phyloP scores from a whole-genome alignment of 1,140 invertebrate species.

The Tigriopus japonicus region DNA sequence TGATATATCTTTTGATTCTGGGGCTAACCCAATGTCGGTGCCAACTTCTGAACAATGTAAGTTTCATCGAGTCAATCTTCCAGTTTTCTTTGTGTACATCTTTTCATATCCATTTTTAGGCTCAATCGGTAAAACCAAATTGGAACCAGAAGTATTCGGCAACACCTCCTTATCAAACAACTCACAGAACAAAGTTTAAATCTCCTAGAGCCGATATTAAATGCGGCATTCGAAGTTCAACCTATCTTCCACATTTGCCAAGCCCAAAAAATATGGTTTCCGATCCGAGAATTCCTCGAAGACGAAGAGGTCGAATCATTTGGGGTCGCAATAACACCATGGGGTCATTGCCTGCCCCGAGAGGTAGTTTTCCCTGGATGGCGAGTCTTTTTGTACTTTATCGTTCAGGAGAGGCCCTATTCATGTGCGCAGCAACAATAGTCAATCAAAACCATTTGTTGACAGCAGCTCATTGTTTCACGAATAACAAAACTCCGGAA shows the following conservation, averaged over 20 bases:
- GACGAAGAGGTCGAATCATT: slow-evolving; percentile 9
- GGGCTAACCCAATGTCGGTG: too few species aligned
- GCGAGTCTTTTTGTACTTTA: slow-evolving; percentile 9
- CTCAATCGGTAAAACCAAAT: too few species aligned
- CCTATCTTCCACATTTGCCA: slow-evolving; percentile 1
- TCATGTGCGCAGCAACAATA: slow-evolving; percentile 11
- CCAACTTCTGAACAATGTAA: too few species aligned
- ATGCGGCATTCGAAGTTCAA: neutral
- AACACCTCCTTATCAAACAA: too few species aligned
- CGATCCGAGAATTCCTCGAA: neutral
- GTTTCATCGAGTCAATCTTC: too few species aligned
- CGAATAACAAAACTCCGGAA: neutral
- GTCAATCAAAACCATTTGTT: neutral
- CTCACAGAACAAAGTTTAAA: too few species aligned
- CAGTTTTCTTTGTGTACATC: too few species aligned
- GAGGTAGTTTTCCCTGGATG: slow-evolving; percentile 12
- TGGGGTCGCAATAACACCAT: neutral
- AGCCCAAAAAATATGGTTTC: neutral
- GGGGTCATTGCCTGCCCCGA: slow-evolving; percentile 1
- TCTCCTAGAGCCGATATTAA: too few species aligned
- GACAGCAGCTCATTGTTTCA: slow-evolving; percentile 12
- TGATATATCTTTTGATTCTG: too few species aligned
- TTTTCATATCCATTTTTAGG: too few species aligned
- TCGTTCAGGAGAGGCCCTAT: slow-evolving; percentile 1
- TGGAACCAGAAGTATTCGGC: too few species aligned